Base-by-base conservation (phyloP, 2,888 invertebrate species). In the Periphyllus acericola region DNA sequence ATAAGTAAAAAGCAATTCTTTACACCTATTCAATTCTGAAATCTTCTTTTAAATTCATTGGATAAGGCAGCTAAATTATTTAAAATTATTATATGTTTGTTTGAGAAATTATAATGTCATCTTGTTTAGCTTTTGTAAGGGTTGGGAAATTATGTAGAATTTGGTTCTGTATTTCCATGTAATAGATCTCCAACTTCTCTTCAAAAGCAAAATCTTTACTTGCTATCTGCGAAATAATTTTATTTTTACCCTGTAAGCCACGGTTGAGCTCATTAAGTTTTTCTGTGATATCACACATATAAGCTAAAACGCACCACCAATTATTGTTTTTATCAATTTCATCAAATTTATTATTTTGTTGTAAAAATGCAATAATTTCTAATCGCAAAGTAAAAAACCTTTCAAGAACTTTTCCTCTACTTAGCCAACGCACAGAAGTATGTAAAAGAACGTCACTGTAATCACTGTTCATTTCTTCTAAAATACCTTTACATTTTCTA, bases 381-480 rank as follows among this genome's bases (percentile, higher is more conserved):
- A 79, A 79, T 36, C 60, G 60, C 66, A 66, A 66, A 80, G 80
- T 36, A 80, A 80, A 80, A 80, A 80, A 66, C 60, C 36, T 80
- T 80, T 80, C 14, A 55, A 66, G 80, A 21, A 80, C 29, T 80
- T 80, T 80, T 66, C 80, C 66, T n/a, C n/a, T n/a, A n/a, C n/a
- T n/a, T n/a, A n/a, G n/a, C n/a, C n/a, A n/a, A n/a, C n/a, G n/a
- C n/a, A n/a, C n/a, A n/a, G n/a, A n/a, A n/a, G n/a, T n/a, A n/a
- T n/a, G n/a, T n/a, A n/a, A n/a, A n/a, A n/a, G n/a, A n/a, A n/a
- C n/a, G n/a, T n/a, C n/a, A n/a, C n/a, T n/a, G n/a, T n/a, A n/a
- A n/a, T n/a, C n/a, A n/a, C n/a, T n/a, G n/a, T n/a, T n/a, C n/a
- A n/a, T n/a, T n/a, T n/a, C n/a, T n/a, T n/a, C n/a, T n/a, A n/a